Base-by-base conservation (phyloP, 64 coral and sea anemone species). In the Dendronephthya gigantea region DNA sequence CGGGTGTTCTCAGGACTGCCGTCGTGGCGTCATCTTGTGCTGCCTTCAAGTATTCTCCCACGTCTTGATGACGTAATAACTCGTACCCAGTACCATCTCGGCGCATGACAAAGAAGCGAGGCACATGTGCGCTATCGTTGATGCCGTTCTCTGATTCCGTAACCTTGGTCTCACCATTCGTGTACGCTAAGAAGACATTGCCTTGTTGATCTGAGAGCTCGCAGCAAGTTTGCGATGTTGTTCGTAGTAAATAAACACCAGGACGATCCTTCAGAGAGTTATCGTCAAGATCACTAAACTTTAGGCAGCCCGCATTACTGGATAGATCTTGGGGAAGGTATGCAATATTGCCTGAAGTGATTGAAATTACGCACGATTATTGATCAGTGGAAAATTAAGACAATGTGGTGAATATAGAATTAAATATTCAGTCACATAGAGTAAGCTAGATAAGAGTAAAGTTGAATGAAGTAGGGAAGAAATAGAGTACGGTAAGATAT, bases 31-130 rank as follows among this genome's bases (percentile, higher is more conserved):
- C 92, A 12, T 93, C 75, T 84, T 88, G 81, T 45, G 92, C 95
- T n/a, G 56, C 50, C 16, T 90, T 39, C 30, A 98, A 50, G 81
- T 91, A 93, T 4, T 93, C 90, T 30, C 70, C 17, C 15, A 98
- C 90, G 72, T 98, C 95, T 83, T 11, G n/a, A 68, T 87, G 27
- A 19, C 92, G 92, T 30, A 98, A 83, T 16, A 98, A 83, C 87
- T 98, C 95, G 31, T 85, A 98, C 32, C 95, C 95, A 85, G 92
- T 85, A 35, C 95, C 95, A 76, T 98, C 92, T n/a, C 89, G 68
- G 76, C 91, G 92, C 32, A 98, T 79, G 19, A 93, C 72, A 32
- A 98, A 98, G 86, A 85, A 98, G 4, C 95, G 90, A 85, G 95
- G 95, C 1, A 93, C 92, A 32, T 88, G 88, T 15, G 87, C n/a